phyloP scores from a whole-genome alignment of 2,888 invertebrate species.

The Hypomecis punctinalis region DNA sequence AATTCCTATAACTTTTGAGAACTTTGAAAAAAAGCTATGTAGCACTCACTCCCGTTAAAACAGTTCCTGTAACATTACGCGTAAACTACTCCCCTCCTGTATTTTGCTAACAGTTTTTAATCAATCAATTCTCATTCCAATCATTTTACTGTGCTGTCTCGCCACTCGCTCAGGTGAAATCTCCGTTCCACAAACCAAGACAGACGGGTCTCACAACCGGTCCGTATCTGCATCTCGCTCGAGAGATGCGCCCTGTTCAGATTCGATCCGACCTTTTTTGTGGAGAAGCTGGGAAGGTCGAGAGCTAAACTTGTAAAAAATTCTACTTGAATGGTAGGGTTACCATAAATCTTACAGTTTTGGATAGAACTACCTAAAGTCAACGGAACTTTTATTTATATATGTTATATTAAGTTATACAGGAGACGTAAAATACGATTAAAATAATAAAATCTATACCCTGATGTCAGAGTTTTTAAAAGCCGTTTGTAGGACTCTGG shows the following conservation, averaged over 20 bases:
- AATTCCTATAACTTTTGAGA: too few relatives aligned
- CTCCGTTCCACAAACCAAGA: conserved; percentile 59
- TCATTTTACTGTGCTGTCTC: background rate
- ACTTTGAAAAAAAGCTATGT: too few relatives aligned
- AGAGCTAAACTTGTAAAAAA: conserved; percentile 35
- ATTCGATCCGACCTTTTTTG: conserved; percentile 44
- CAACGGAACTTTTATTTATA: too few relatives aligned
- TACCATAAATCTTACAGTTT: conserved; percentile 12
- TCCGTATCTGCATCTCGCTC: conserved; percentile 52
- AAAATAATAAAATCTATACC: too few relatives aligned
- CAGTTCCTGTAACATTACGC: background rate
- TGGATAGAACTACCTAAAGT: background rate
- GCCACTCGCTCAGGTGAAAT: conserved; percentile 54
- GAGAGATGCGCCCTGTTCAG: conserved; percentile 49
- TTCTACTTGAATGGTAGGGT: conserved; percentile 37
- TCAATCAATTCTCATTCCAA: conserved; percentile 8
- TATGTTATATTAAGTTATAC: too few relatives aligned
- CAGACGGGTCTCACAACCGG: conserved; percentile 48
- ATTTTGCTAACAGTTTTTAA: background rate
- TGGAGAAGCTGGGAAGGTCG: conserved; percentile 51
- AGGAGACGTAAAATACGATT: too few relatives aligned
- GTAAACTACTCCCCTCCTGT: background rate
- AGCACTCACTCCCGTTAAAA: too few relatives aligned
- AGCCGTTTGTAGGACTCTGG: too few relatives aligned
- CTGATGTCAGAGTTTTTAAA: too few relatives aligned